Conservation (phyloP, 2,113 vertebrate species). For the Jacana jacana region DNA sequence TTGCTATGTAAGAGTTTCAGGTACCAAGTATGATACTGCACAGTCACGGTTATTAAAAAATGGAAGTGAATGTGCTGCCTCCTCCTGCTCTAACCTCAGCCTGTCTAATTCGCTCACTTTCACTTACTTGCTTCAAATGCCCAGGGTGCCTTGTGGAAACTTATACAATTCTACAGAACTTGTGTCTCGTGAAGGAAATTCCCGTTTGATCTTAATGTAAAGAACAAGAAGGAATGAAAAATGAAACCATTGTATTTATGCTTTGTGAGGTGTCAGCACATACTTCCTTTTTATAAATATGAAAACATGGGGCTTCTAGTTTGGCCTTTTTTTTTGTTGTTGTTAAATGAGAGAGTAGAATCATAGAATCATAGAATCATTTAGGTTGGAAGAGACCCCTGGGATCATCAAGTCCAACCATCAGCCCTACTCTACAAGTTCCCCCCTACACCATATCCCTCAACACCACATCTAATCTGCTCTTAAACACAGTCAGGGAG, state of each 20-base stretch:
- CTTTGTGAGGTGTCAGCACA: neutral
- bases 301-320: neutral
- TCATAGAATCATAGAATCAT: too few species aligned
- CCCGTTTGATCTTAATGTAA: neutral
- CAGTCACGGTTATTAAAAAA: neutral
- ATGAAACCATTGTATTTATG: conserved; percentile 4
- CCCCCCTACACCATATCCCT: too few species aligned
- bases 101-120: neutral
- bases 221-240: conserved; percentile 36
- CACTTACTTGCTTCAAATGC: neutral
- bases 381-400: too few species aligned
- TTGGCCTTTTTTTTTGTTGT: neutral
- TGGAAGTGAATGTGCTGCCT: neutral
- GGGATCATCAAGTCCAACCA: too few species aligned
- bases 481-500: too few species aligned
- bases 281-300: neutral
- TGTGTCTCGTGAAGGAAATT: conserved; percentile 11
- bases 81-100: neutral
- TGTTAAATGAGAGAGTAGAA: neutral
- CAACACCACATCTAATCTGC: too few species aligned
- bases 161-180: neutral
- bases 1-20: neutral
- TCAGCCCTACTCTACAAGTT: too few species aligned
- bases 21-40: rapidly evolving
- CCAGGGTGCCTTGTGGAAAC: neutral